Evolutionary conservation across 2,113 vertebrate genomes (phyloP).

Genomic region (Chloroceryle aenea): DNA sequence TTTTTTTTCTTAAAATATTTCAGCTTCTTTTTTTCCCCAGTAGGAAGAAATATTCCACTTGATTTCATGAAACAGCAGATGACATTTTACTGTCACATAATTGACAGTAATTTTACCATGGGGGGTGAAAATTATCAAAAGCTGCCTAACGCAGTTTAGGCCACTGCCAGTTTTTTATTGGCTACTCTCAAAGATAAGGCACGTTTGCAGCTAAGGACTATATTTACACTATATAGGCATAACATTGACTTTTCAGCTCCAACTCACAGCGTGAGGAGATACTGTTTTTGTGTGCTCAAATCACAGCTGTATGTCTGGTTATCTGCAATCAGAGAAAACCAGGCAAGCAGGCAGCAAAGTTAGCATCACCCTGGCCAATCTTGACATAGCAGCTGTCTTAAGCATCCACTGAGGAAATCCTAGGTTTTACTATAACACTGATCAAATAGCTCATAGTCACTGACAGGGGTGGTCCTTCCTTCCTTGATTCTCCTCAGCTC

Average conservation of each 20-base stretch:
- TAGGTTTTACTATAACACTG: neutral
- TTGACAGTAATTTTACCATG: neutral
- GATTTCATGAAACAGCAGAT: neutral
- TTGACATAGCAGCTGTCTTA: neutral
- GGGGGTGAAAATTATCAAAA: neutral
- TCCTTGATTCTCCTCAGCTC: neutral
- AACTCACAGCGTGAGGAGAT: neutral
- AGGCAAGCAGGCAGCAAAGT: neutral
- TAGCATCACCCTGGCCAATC: rapidly evolving
- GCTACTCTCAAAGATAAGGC: neutral
- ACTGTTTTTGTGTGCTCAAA: neutral
- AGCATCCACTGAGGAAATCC: neutral
- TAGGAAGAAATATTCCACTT: neutral
- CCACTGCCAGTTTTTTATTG: neutral
- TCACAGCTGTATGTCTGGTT: neutral
- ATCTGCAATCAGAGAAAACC: neutral
- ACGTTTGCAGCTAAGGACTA: neutral
- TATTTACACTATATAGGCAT: neutral
- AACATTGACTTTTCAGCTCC: neutral
- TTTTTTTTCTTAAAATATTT: neutral
- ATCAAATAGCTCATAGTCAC: neutral
- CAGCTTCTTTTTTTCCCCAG: neutral
- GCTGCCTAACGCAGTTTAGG: neutral
- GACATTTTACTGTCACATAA: neutral
- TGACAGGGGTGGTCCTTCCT: neutral